Base-by-base conservation (phyloP, 2,113 vertebrate species). In the Ailurus styani region DNA sequence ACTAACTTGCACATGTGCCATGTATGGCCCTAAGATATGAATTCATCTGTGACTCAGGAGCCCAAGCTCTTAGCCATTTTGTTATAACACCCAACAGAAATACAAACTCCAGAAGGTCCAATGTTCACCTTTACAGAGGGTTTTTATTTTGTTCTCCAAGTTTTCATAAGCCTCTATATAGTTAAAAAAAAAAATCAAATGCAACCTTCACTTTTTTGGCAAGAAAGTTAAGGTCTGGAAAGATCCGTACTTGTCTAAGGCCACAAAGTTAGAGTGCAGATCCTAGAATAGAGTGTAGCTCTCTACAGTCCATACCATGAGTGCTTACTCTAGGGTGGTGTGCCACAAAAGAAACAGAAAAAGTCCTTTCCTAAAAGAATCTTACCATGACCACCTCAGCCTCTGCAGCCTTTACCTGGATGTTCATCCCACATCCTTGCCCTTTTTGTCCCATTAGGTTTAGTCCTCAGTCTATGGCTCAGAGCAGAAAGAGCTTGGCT, bases 101-200 rank as follows among this genome's bases (percentile, higher is more conserved):
- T 62, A 62, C 3, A 84, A 97, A 93, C 60, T 70, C n/a, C 73
- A 86, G 34, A 68, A 73, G 85, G 57, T 68, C 79, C 62, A 90
- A 4, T n/a, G 47, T 54, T 86, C 73, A 87, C 54, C 40, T 90
- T 60, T 85, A 70, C 15, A 47, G 45, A 62, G 62, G 40, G 72
- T 50, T 89, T 91, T 96, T 87, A 73, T 82, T 57, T 96, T 90
- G 13, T 92, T 64, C 7, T 93, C 64, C 17, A 94, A 55, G 23
- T 86, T 83, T 66, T 93, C 40, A 84, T 87, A 82, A 91, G 70
- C 37, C 27, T 29, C 68, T 66, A 10, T 54, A 15, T 83, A 11
- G 20, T 64, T 79, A 15, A 25, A 54, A 23, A 25, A 73, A n/a
- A 50, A 78, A 93, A 27, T 29, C 18, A 34, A 66, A n/a, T 87